A percentile compares a stretch with the other conserved stretches of the same genome.
Conservation (phyloP, 2,888 invertebrate genomes). For the Athalia rosae region DNA sequence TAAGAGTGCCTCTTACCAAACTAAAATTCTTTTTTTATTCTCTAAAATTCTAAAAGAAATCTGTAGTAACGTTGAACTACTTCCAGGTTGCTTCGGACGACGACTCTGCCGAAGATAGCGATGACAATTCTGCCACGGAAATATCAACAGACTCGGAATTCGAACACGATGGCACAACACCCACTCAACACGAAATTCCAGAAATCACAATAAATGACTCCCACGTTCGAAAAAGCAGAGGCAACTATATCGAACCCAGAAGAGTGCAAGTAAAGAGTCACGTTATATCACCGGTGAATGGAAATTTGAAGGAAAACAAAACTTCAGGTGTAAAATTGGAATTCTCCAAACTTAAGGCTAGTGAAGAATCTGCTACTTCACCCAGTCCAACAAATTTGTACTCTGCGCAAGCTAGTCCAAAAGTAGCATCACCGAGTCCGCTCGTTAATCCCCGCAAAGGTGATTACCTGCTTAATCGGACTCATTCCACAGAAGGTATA, state of each 20-base stretch:
- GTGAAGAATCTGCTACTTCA: constrained; percentile 49
- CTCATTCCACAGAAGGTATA: constrained; percentile 90
- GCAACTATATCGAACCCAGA: constrained; percentile 74
- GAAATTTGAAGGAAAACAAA: constrained; percentile 65
- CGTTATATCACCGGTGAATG: constrained; percentile 74
- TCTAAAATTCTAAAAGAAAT: constrained; percentile 4
- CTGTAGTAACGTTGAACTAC: constrained; percentile 45
- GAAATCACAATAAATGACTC: constrained; percentile 84
- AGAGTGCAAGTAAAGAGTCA: constrained; percentile 79
- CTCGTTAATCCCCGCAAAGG: constrained; percentile 79
- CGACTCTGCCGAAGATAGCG: constrained; percentile 80
- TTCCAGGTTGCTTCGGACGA: constrained; percentile 81
- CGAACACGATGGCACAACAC: constrained; percentile 85
- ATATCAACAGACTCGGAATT: constrained; percentile 96
- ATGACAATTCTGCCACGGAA: constrained; percentile 91
- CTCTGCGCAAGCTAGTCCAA: constrained; percentile 12
- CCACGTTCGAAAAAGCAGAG: constrained; percentile 76
- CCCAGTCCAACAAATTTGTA: constrained; percentile 24
- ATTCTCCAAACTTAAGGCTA: constrained; percentile 55
- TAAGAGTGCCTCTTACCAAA: constrained; percentile 32
- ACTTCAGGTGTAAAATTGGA: constrained; percentile 54
- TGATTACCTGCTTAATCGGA: constrained; percentile 87
- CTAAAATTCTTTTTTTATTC: constrained; percentile 18
- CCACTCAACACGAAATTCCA: constrained; percentile 83
- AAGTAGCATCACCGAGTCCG: constrained; percentile 62